A percentile compares a stretch with the other conserved stretches of the same genome.
Conservation (phyloP, 2,113 vertebrate genomes). For the Cygnus buccinator region DNA sequence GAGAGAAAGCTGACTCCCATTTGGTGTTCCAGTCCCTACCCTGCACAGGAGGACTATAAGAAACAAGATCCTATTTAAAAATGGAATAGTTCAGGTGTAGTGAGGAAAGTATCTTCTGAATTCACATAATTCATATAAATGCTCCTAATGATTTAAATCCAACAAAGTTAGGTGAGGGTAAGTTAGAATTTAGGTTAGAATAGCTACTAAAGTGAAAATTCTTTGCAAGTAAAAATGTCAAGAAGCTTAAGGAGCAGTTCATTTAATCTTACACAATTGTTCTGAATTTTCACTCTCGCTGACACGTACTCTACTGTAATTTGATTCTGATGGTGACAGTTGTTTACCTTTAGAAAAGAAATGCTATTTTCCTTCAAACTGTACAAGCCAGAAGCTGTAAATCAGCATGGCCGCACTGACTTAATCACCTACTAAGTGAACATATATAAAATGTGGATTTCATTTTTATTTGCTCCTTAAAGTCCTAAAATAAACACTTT, state of each 20-base stretch:
- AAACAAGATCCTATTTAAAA: neutral
- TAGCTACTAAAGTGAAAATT: neutral
- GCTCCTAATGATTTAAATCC: neutral
- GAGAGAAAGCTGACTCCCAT: neutral
- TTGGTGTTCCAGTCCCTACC: neutral
- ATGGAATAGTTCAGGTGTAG: neutral
- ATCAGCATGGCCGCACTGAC: neutral
- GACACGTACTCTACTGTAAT: neutral
- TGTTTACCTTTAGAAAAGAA: neutral
- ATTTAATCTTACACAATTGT: neutral
- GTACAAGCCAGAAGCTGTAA: neutral
- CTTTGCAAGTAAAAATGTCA: neutral
- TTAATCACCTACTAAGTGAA: neutral
- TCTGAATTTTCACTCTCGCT: neutral
- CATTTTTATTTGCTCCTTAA: neutral
- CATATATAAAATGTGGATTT: neutral
- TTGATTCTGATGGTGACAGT: neutral
- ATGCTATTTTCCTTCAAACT: neutral
- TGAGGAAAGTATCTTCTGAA: neutral
- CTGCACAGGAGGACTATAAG: neutral
- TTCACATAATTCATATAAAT: neutral
- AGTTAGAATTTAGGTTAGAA: neutral
- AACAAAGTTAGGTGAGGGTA: neutral
- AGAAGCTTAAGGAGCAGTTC: neutral
- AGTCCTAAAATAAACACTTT: neutral